These are phyloP conservation scores for Chionodraco myersi DNA, from an alignment of 2,113 vertebrate species.

Conservation along the genomic window DNA sequence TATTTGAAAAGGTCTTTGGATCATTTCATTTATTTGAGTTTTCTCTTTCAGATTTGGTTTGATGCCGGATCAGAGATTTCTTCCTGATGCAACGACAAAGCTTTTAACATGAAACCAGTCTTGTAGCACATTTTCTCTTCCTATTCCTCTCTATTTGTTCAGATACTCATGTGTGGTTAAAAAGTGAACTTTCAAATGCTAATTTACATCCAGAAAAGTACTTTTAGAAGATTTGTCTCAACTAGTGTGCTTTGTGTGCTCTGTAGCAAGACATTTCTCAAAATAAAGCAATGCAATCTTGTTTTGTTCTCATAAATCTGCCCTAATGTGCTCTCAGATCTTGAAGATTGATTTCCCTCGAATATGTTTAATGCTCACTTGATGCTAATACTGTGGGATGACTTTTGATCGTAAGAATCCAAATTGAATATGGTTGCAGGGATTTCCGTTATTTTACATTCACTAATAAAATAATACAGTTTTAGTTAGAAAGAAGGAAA, in stretches of 20 bases:
- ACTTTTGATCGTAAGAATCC: neutral
- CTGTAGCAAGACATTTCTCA: neutral
- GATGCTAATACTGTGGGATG: neutral
- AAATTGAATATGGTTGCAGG: neutral
- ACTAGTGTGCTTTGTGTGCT: neutral
- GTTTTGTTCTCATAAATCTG: neutral
- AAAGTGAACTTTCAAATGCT: neutral
- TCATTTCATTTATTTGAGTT: neutral
- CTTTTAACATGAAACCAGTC: too few species aligned
- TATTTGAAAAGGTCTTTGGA: neutral
- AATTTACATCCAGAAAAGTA: neutral
- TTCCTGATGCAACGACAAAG: neutral
- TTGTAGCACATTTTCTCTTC: neutral
- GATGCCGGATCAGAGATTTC: neutral
- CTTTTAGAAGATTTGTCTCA: neutral
- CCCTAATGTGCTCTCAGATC: neutral
- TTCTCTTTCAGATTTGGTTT: neutral
- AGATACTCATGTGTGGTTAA: neutral
- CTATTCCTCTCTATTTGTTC: neutral
- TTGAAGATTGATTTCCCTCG: neutral
- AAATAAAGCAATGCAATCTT: neutral
- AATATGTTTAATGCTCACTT: neutral
- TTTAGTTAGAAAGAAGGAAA: neutral
- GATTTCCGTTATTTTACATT: neutral
- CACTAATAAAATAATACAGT: too few species aligned